Conservation (phyloP, 2,797 vertebrate species). For the Propithecus deckenii region DNA sequence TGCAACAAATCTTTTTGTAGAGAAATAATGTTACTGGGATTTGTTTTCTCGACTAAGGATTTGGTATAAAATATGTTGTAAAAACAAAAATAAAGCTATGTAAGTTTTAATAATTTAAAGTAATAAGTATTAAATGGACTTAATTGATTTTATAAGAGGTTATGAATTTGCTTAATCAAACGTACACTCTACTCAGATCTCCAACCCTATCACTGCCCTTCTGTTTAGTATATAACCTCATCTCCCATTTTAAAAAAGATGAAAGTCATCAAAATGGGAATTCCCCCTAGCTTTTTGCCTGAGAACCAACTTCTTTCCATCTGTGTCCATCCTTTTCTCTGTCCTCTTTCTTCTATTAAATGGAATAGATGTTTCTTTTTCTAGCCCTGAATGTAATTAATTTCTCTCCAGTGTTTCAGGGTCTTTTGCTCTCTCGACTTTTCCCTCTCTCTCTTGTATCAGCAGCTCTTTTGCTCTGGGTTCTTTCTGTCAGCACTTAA, state of each 20-base stretch:
- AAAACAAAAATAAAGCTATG: slow-evolving; percentile 4
- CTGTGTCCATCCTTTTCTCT: background rate
- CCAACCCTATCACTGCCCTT: background rate
- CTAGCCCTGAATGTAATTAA: background rate
- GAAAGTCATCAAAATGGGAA: background rate
- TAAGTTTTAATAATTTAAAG: slow-evolving; percentile 17
- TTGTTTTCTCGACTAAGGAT: background rate
- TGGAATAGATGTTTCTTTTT: background rate
- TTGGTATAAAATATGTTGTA: slow-evolving; percentile 12
- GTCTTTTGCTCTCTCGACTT: background rate
- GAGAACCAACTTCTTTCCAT: background rate
- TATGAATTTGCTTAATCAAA: background rate
- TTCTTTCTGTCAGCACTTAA: background rate
- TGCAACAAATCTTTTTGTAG: background rate
- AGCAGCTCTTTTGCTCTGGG: background rate
- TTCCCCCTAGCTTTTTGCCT: background rate
- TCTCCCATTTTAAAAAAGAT: background rate
- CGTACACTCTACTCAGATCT: background rate
- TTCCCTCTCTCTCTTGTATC: background rate
- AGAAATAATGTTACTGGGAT: slow-evolving; percentile 13
- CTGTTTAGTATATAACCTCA: background rate
- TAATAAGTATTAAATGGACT: background rate
- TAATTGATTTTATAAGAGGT: slow-evolving; percentile 12
- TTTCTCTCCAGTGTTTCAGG: background rate
- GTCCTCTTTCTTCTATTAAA: background rate